phyloP scores from a whole-genome alignment of 2,113 vertebrate genomes.

The Procavia capensis region DNA sequence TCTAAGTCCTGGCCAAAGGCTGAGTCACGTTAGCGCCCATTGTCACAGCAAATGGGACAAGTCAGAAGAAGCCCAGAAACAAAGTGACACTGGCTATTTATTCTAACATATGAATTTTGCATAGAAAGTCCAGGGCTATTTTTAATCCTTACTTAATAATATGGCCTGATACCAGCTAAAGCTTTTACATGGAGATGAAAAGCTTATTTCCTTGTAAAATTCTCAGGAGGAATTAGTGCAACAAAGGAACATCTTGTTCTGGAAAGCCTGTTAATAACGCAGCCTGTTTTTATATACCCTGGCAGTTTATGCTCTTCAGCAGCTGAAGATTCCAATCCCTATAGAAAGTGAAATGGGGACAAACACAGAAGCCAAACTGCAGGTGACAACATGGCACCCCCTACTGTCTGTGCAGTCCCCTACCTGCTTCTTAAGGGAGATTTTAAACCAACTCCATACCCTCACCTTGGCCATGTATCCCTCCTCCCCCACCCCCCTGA shows the following conservation, averaged over 20 bases:
- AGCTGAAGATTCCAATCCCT: not conserved
- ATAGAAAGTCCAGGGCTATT: conserved; percentile 79
- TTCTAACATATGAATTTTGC: conserved; percentile 77
- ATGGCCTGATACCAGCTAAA: conserved; percentile 78
- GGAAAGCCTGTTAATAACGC: conserved; percentile 17
- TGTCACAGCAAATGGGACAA: conserved; percentile 42
- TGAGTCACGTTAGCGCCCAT: not conserved
- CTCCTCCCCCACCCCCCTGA: not conserved
- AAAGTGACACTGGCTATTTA: conserved; percentile 75
- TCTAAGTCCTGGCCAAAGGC: conserved; percentile 6
- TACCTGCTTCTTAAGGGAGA: accelerated
- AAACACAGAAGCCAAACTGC: not conserved
- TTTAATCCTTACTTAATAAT: conserved; percentile 88
- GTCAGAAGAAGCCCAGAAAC: conserved; percentile 61
- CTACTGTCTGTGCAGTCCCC: accelerated
- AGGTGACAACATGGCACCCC: accelerated
- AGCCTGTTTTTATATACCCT: not conserved
- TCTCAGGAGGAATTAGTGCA: conserved; percentile 85
- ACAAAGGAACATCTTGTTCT: conserved; percentile 85
- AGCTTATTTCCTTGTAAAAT: conserved; percentile 82
- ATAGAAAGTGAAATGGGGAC: not conserved
- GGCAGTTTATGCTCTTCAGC: not conserved
- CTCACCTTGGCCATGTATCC: not conserved
- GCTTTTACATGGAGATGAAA: conserved; percentile 79
- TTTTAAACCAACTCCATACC: not conserved